Percentiles rank a stretch among this genome's conserved stretches.
These are phyloP conservation scores for Thermophis baileyi DNA, from an alignment of 2,113 vertebrate genomes.

Conservation along the genomic window DNA sequence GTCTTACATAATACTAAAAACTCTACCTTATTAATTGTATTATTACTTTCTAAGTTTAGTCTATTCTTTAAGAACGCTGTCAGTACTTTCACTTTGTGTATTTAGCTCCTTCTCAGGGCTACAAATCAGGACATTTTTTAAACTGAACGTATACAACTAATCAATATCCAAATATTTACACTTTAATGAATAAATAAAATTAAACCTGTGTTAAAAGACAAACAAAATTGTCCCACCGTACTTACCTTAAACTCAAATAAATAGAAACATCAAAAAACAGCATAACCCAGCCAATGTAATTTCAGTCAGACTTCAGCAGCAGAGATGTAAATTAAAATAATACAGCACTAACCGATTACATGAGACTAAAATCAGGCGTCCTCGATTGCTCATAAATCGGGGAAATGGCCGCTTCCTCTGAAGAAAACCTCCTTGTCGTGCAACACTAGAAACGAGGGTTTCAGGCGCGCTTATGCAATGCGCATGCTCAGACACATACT, in stretches of 20 bases:
- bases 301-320: not conserved
- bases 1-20: not conserved
- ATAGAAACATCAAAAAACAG: not conserved
- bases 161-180: not conserved
- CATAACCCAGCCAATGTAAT: not conserved
- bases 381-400: not conserved
- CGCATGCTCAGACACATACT: not conserved
- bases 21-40: not conserved
- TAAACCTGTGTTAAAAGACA: not conserved
- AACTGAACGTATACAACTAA: not conserved
- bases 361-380: not conserved
- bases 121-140: not conserved
- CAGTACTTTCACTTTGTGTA: not conserved
- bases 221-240: not conserved
- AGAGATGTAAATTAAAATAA: not conserved
- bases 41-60: not conserved
- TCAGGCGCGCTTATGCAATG: slow-evolving; percentile 8
- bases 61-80: not conserved
- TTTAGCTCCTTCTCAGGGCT: not conserved
- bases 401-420: not conserved
- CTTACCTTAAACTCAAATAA: not conserved
- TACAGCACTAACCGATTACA: not conserved
- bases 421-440: not conserved
- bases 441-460: not conserved
- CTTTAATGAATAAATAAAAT: not conserved